phyloP scores from a whole-genome alignment of 1,140 invertebrate species.

The Acromyrmex echinatior region DNA sequence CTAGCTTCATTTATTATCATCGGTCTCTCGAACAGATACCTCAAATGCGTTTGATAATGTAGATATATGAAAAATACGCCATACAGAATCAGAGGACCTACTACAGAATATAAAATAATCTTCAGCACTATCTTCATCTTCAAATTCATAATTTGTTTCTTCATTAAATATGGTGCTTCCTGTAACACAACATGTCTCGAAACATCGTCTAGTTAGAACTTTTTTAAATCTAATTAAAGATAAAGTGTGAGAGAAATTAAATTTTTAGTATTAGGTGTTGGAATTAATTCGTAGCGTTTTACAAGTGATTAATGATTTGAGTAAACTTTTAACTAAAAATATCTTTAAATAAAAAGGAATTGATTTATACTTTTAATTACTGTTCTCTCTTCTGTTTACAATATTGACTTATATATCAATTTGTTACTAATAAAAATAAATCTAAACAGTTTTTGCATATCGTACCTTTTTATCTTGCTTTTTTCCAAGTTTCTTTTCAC shows the following conservation, averaged over 20 bases:
- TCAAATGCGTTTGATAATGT: slow-evolving; percentile 68
- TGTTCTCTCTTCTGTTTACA: background rate
- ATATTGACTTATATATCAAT: background rate
- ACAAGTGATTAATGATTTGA: background rate
- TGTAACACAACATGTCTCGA: slow-evolving; percentile 14
- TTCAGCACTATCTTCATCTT: slow-evolving; percentile 78
- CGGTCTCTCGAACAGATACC: slow-evolving; percentile 54
- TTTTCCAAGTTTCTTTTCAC: slow-evolving; percentile 41
- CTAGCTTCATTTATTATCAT: slow-evolving; percentile 67
- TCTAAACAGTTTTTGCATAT: background rate
- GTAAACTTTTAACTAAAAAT: background rate
- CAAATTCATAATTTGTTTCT: slow-evolving; percentile 65
- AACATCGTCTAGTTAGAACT: background rate
- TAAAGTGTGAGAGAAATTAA: too few species aligned
- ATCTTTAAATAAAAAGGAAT: background rate
- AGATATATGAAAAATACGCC: slow-evolving; percentile 72
- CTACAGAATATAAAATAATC: slow-evolving; percentile 72
- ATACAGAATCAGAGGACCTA: slow-evolving; percentile 76
- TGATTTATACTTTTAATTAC: background rate
- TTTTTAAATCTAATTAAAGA: background rate
- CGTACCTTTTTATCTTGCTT: slow-evolving; percentile 60
- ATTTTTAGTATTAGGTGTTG: too few species aligned
- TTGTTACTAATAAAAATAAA: background rate
- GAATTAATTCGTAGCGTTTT: too few species aligned
- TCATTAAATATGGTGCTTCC: background rate